Conservation (phyloP, 2,113 vertebrate species). For the Pluvialis apricaria region DNA sequence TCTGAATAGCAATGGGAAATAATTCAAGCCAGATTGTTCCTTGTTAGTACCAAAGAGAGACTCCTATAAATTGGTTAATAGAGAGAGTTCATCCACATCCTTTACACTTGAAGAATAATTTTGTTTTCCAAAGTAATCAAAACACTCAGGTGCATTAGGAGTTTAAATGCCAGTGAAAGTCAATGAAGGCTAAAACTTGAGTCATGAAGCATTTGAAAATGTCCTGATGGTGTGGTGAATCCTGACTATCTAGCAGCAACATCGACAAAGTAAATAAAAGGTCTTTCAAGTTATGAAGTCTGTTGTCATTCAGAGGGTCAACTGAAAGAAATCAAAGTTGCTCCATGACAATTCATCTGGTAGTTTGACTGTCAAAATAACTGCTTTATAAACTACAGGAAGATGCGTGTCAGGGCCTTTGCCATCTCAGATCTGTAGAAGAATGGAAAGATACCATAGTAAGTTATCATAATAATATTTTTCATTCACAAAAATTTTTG, state of each 20-base stretch:
- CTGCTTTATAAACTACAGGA: background rate
- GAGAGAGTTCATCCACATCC: background rate
- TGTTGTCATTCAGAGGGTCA: background rate
- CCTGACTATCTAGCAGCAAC: background rate
- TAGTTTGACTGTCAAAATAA: background rate
- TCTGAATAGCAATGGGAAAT: constrained; percentile 31
- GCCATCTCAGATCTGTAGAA: background rate
- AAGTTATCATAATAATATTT: background rate
- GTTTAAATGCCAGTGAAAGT: background rate
- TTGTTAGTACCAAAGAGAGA: background rate
- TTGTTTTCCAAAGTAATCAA: background rate
- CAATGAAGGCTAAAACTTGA: background rate
- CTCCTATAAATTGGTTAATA: background rate
- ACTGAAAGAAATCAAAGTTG: background rate
- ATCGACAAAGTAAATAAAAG: background rate
- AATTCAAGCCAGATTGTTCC: constrained; percentile 54
- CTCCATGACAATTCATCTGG: background rate
- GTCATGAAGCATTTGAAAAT: background rate
- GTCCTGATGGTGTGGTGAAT: background rate
- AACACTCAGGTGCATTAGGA: background rate
- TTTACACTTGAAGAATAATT: background rate
- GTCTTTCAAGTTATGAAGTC: background rate
- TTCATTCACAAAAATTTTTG: background rate
- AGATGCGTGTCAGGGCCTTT: background rate
- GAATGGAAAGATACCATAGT: background rate